These are phyloP conservation scores for Strigamia maritima DNA, from an alignment of 2,888 invertebrate genomes.

Conservation along the genomic window DNA sequence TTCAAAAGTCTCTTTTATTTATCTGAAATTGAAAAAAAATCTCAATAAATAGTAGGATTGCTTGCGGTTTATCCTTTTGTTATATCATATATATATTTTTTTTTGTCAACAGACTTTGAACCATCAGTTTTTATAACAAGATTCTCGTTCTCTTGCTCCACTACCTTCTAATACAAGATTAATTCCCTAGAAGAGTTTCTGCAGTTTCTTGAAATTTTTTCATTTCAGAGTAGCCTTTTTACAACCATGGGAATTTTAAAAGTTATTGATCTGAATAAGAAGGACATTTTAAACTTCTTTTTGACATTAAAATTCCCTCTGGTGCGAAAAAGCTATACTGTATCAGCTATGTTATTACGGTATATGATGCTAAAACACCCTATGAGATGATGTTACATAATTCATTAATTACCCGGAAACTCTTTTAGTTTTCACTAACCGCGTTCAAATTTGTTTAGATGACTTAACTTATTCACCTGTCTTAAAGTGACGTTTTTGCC, in stretches of 20 bases:
- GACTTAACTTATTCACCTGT: too few species aligned
- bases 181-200: neutral
- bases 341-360: too few species aligned
- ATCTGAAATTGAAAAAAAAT: neutral
- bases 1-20: neutral
- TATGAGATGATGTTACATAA: too few species aligned
- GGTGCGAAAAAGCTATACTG: neutral
- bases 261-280: neutral
- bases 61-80: neutral
- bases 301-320: neutral
- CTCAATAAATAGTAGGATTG: neutral
- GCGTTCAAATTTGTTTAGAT: too few species aligned
- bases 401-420: too few species aligned
- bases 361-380: too few species aligned
- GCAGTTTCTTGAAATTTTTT: neutral
- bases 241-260: neutral
- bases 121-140: neutral
- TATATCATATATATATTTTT: too few species aligned
- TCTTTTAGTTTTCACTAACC: too few species aligned
- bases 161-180: neutral
- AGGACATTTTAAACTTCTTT: neutral
- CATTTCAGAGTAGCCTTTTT: neutral
- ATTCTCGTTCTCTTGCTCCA: neutral
- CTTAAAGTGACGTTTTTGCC: too few species aligned
- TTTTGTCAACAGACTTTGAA: neutral